Conservation (phyloP, 30 jellyfish, hydroid and myxozoan genomes). For the Pseudorhiza aurosa region DNA sequence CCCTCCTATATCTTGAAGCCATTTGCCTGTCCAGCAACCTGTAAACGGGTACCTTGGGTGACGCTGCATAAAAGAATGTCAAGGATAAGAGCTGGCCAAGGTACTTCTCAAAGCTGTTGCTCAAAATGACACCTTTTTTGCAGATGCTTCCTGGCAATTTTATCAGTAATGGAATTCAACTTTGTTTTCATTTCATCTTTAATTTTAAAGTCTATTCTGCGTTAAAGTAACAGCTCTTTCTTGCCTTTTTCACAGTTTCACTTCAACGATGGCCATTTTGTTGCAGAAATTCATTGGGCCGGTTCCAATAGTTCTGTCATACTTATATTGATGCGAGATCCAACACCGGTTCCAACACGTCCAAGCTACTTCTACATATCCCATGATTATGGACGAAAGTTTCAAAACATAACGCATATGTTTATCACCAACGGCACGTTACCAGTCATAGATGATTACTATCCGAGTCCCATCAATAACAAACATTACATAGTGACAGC, state of each 20-base stretch:
- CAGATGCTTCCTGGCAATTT: too few relatives aligned
- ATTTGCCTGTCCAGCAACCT: too few relatives aligned
- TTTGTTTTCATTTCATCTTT: too few relatives aligned
- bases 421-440: constrained; percentile 70
- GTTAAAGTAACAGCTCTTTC: too few relatives aligned
- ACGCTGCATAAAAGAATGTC: too few relatives aligned
- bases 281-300: constrained; percentile 99
- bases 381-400: constrained; percentile 83
- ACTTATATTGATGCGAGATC: constrained; percentile 87
- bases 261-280: constrained; percentile 87
- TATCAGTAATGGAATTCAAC: too few relatives aligned
- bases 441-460: constrained; percentile 79
- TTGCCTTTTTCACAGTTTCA: constrained; percentile 49
- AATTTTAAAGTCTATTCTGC: too few relatives aligned
- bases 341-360: constrained; percentile 50
- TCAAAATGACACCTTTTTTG: too few relatives aligned
- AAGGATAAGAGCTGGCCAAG: too few relatives aligned
- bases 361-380: constrained; percentile 94
- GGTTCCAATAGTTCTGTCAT: constrained; percentile 92
- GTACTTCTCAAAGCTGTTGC: too few relatives aligned
- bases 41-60: too few relatives aligned
- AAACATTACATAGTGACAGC: constrained; percentile 81
- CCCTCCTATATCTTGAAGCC: too few relatives aligned
- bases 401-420: constrained; percentile 57
- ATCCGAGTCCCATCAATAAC: constrained; percentile 83